A percentile compares a stretch with the other conserved stretches of the same genome.
phyloP scores from a whole-genome alignment of 1,140 invertebrate species.

The Lycorma delicatula region DNA sequence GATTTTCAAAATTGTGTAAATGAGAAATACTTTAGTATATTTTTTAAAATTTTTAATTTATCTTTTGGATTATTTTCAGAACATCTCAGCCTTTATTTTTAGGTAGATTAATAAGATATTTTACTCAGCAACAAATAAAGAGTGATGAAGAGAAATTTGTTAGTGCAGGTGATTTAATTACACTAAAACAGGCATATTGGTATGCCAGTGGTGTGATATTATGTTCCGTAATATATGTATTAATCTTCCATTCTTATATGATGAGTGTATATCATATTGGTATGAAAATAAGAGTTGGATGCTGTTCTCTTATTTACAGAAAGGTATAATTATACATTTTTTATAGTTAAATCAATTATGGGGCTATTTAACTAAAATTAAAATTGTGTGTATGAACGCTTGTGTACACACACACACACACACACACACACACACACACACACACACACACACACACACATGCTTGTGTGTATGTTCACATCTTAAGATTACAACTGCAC shows the following conservation, averaged over 20 bases:
- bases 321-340: too few species aligned
- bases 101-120: constrained; percentile 60
- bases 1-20: too few species aligned
- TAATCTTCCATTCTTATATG: constrained; percentile 71
- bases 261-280: constrained; percentile 63
- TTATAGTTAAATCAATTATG: too few species aligned
- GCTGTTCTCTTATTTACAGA: constrained; percentile 71
- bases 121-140: constrained; percentile 41
- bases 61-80: constrained; percentile 41
- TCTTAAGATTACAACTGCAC: too few species aligned
- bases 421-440: too few species aligned
- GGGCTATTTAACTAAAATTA: too few species aligned
- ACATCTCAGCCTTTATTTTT: constrained; percentile 63
- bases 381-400: too few species aligned
- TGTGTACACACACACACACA: too few species aligned
- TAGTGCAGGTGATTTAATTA: constrained; percentile 29
- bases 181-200: constrained; percentile 49
- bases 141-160: constrained; percentile 4
- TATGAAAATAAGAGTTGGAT: constrained; percentile 69
- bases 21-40: too few species aligned
- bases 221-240: constrained; percentile 55
- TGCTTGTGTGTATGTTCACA: too few species aligned
- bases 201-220: constrained; percentile 58
- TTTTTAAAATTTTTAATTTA: too few species aligned
- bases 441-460: too few species aligned